phyloP scores from a whole-genome alignment of 2,113 vertebrate species.

The Erythrocebus patas region DNA sequence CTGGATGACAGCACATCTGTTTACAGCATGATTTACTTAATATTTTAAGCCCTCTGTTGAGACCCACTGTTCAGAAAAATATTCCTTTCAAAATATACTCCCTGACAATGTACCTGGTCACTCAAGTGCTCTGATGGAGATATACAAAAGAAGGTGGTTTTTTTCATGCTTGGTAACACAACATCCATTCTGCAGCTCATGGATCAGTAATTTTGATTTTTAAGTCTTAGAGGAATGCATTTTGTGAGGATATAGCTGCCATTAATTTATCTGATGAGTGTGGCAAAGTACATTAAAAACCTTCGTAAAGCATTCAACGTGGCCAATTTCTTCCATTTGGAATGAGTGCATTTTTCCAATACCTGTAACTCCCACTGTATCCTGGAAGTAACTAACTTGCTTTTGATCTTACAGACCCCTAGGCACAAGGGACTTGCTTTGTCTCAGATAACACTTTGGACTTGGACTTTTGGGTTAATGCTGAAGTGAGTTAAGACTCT shows the following conservation, averaged over 20 bases:
- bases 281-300: neutral
- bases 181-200: neutral
- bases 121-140: neutral
- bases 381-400: no score
- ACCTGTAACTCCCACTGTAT: no score
- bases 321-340: no score
- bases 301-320: neutral
- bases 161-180: neutral
- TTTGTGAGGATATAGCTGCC: neutral
- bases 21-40: neutral
- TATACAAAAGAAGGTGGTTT: neutral
- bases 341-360: no score
- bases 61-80: neutral
- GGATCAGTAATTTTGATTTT: neutral
- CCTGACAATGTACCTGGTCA: neutral
- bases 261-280: neutral
- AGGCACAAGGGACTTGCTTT: no score
- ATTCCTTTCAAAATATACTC: neutral
- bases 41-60: neutral
- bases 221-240: neutral
- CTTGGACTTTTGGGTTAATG: no score
- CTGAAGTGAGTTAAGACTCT: no score
- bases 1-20: neutral
- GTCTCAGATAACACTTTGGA: no score
- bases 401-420: no score